Conservation (phyloP, 2,888 invertebrate species). For the Aethes cnicana region DNA sequence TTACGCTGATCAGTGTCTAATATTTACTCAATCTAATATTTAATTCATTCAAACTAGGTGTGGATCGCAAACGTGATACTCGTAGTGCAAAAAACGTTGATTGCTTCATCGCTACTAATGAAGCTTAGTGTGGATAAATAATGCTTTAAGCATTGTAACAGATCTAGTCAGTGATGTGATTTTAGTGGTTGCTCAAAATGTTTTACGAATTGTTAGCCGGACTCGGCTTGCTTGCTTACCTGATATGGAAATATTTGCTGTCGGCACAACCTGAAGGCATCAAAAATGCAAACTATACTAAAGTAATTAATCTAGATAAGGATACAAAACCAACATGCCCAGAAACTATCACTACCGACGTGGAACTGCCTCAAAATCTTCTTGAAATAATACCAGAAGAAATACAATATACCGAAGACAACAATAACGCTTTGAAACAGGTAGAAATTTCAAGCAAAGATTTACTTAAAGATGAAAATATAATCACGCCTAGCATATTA, state of each 20-base stretch:
- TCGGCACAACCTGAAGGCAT: conserved; percentile 33
- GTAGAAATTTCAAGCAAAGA: not conserved
- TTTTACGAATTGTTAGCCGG: conserved; percentile 67
- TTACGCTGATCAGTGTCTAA: conserved; percentile 29
- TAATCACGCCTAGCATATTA: conserved; percentile 46
- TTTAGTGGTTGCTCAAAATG: conserved; percentile 58
- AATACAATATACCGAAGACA: conserved; percentile 8
- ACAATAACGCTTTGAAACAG: conserved; percentile 4
- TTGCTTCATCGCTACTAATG: conserved; percentile 58
- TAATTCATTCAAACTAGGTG: conserved; percentile 43
- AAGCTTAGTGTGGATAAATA: conserved; percentile 49
- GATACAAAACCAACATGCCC: not conserved
- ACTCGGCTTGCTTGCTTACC: conserved; percentile 57
- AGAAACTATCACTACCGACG: not conserved
- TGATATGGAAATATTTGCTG: conserved; percentile 65
- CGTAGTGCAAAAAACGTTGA: conserved; percentile 46
- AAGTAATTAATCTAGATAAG: conserved; percentile 6
- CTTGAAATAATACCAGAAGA: not conserved
- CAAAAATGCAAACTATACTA: conserved; percentile 37
- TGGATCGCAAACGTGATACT: conserved; percentile 44
- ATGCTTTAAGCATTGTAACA: conserved; percentile 41
- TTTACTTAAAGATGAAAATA: conserved; percentile 29
- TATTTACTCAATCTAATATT: conserved; percentile 32
- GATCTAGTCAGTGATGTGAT: conserved; percentile 66
- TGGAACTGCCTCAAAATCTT: not conserved